Base-by-base conservation (phyloP, 2,888 invertebrate species). In the Xestoiulus laeticollis region DNA sequence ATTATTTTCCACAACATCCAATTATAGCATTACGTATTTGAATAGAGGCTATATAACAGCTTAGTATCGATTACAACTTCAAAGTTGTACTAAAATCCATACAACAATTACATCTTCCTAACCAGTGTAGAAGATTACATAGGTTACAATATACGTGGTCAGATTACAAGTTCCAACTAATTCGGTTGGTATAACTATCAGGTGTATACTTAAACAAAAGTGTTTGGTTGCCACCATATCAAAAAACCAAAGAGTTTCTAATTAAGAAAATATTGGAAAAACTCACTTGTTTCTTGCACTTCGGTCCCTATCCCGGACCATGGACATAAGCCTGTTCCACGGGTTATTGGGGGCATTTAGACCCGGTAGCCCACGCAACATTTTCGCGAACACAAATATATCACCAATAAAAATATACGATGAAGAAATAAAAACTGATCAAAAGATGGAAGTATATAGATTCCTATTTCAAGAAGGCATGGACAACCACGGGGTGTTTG, bases 281-380 rank as follows among this genome's bases (percentile, higher is more conserved):
- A 85, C 88, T 86, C 78, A 88, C 88, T 86, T 88, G 53, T 88
- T 88, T 85, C 88, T 85, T 68, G 22, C 68, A 32, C 84, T 84
- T 32, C 88, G 83, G 38, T 88, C 87, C 22, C 88, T 68, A 93
- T 95, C 95, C 87, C 88, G 88, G 19, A 89, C 89, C 91, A 95
- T 95, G 91, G 95, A 95, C 95, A 96, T 96, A 90, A 96, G 93
- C 92, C 95, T 95, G 95, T 95, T 95, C 96, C 96, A 96, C 91
- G 95, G 95, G 92, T 95, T 95, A 94, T 95, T 95, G 92, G 94
- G 94, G 91, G 94, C 94, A 87, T 88, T 88, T 22, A 83, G 68
- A 43, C 89, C 89, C 19, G 89, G 89, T 33, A 89, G 44, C 33
- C 88, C 88, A 22, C 89, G 88, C 86, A 89, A 85, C 89, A 89